Conservation (phyloP, 64 coral and sea anemone genomes). For the Porites australiensis region DNA sequence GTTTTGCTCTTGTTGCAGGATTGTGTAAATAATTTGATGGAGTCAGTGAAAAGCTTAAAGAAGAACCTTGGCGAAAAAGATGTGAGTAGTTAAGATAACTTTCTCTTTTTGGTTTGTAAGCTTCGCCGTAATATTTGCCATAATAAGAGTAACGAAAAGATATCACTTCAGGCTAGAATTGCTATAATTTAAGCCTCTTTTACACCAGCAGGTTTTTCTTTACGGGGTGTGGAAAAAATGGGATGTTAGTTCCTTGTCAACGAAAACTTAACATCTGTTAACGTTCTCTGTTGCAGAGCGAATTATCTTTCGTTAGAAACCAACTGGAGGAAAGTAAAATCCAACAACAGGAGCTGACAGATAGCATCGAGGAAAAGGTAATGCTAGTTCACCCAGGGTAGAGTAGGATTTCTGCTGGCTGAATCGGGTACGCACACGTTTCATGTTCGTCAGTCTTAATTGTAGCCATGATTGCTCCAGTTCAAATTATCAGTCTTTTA, state of each 20-base stretch:
- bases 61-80: constrained; percentile 87
- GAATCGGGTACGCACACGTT: too few relatives aligned
- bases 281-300: constrained; percentile 44
- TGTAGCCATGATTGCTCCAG: not conserved
- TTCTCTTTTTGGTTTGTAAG: not conserved
- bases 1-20: constrained; percentile 55
- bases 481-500: too few relatives aligned
- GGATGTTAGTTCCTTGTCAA: not conserved
- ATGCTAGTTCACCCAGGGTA: too few relatives aligned
- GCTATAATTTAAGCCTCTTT: too few relatives aligned
- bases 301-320: constrained; percentile 63
- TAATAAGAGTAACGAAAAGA: too few relatives aligned
- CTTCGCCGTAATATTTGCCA: too few relatives aligned
- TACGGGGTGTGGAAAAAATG: too few relatives aligned
- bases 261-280: not conserved
- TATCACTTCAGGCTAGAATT: too few relatives aligned
- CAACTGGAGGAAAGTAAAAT: constrained; percentile 80
- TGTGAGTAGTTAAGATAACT: constrained; percentile 40
- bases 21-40: constrained; percentile 90
- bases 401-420: too few relatives aligned
- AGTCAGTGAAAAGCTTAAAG: constrained; percentile 85
- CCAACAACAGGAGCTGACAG: constrained; percentile 73
- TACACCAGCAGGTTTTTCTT: too few relatives aligned
- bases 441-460: too few relatives aligned
- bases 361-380: constrained; percentile 90